phyloP scores from a whole-genome alignment of 2,888 invertebrate species.

The Stenotaenia linearis region DNA sequence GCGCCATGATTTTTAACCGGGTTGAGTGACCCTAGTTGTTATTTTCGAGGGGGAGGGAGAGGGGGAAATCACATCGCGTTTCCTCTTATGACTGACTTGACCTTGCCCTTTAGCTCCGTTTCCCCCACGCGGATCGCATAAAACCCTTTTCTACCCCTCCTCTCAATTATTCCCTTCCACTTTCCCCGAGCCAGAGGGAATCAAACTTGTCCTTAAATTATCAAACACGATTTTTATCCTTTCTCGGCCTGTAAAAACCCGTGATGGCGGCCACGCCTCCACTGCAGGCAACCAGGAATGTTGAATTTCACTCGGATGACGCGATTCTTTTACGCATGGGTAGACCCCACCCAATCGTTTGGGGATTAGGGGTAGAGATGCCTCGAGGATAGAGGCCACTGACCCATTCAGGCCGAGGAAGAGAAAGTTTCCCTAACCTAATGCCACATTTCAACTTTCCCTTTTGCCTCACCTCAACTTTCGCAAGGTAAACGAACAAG shows the following conservation, averaged over 20 bases:
- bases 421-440: constrained; percentile 26
- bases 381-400: constrained; percentile 9
- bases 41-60: no score
- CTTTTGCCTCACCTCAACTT: background rate
- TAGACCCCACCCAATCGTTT: constrained; percentile 20
- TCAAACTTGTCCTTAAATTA: constrained; percentile 2
- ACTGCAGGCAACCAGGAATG: constrained; percentile 10
- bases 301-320: constrained; percentile 11
- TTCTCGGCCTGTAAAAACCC: constrained; percentile 17
- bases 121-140: background rate
- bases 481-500: background rate
- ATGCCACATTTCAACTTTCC: constrained; percentile 26
- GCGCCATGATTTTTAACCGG: constrained; percentile 1
- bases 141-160: background rate
- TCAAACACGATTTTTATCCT: constrained; percentile 10
- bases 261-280: constrained; percentile 1
- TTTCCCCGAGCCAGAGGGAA: background rate
- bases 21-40: constrained; percentile 3
- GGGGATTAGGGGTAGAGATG: constrained; percentile 12
- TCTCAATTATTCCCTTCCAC: background rate
- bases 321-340: constrained; percentile 8
- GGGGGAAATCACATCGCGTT: background rate
- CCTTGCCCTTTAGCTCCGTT: background rate
- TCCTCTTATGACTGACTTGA: constrained; percentile 9
- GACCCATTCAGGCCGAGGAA: constrained; percentile 18